Evolutionary conservation across 2,797 vertebrate genomes (phyloP).

Genomic region (Chaetodon trifasciatus): DNA sequence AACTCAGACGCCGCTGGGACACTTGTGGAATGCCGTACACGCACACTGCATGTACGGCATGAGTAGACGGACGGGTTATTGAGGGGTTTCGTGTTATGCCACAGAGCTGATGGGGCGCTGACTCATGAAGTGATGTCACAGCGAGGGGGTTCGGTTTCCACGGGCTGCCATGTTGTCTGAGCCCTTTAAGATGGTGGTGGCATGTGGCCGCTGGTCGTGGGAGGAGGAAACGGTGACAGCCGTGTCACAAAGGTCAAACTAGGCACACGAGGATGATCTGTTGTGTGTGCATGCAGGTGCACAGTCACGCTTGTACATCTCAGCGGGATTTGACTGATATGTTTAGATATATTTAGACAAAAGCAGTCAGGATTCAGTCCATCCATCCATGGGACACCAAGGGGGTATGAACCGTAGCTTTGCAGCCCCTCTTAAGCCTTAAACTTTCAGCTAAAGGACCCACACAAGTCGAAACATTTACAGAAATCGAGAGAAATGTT

Average conservation of each 20-base stretch:
- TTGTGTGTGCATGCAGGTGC: background rate
- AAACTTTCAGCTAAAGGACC: background rate
- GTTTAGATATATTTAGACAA: background rate
- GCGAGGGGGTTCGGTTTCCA: conserved; percentile 50
- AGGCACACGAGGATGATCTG: background rate
- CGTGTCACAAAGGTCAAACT: background rate
- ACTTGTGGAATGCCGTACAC: conserved; percentile 43
- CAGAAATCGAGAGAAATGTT: background rate
- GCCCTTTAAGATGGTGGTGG: conserved; percentile 56
- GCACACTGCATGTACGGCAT: conserved; percentile 55
- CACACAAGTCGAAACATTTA: background rate
- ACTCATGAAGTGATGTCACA: conserved; percentile 85
- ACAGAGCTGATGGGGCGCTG: conserved; percentile 53
- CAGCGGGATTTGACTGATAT: background rate
- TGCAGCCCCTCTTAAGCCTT: background rate
- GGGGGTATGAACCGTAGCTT: background rate
- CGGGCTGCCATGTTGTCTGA: conserved; percentile 70
- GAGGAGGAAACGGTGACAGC: background rate
- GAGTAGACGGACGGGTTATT: conserved; percentile 24
- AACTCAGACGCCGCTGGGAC: conserved; percentile 10
- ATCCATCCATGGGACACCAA: background rate
- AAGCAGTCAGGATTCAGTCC: background rate
- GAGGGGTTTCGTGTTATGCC: conserved; percentile 69
- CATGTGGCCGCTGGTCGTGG: background rate
- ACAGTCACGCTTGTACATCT: background rate